Percentiles rank a stretch among this genome's conserved stretches.
Conservation (phyloP, 2,113 vertebrate species). For the Collichthys lucidus region DNA sequence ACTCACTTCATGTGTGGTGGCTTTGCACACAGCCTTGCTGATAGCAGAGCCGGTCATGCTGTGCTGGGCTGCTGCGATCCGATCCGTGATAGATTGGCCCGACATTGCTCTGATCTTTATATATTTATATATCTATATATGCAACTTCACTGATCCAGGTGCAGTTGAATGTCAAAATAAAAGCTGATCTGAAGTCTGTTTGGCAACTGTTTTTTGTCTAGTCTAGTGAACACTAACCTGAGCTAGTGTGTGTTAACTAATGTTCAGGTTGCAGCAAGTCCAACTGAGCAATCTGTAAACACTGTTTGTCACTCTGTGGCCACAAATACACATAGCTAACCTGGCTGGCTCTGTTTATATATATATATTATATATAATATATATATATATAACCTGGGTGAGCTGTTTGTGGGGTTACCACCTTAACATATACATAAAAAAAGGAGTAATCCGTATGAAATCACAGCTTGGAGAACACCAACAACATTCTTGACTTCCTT, state of each 20-base stretch:
- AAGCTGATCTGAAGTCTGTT: background rate
- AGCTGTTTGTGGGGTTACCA: background rate
- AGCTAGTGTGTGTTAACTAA: conserved; percentile 84
- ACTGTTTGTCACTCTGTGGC: conserved; percentile 74
- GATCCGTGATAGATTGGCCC: conserved; percentile 92
- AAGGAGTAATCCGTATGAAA: conserved; percentile 46
- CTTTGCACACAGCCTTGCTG: conserved; percentile 91
- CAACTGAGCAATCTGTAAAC: conserved; percentile 73
- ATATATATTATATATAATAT: no score
- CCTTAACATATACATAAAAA: background rate
- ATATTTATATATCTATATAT: no score
- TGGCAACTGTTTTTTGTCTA: conserved; percentile 37
- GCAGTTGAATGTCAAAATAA: background rate
- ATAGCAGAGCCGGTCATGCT: conserved; percentile 91
- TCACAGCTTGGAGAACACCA: conserved; percentile 39
- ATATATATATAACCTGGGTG: conserved; percentile 26
- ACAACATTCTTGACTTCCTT: conserved; percentile 46
- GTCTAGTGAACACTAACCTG: conserved; percentile 55
- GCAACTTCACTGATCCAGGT: conserved; percentile 53
- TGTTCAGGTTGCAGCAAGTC: conserved; percentile 79
- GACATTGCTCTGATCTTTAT: conserved; percentile 78
- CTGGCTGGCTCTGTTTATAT: conserved; percentile 36
- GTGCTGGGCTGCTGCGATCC: conserved; percentile 91
- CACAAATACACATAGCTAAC: conserved; percentile 81
- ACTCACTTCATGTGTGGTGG: conserved; percentile 92